Base-by-base conservation (phyloP, 2,888 invertebrate genomes). In the Hydroisotoma schaefferi region DNA sequence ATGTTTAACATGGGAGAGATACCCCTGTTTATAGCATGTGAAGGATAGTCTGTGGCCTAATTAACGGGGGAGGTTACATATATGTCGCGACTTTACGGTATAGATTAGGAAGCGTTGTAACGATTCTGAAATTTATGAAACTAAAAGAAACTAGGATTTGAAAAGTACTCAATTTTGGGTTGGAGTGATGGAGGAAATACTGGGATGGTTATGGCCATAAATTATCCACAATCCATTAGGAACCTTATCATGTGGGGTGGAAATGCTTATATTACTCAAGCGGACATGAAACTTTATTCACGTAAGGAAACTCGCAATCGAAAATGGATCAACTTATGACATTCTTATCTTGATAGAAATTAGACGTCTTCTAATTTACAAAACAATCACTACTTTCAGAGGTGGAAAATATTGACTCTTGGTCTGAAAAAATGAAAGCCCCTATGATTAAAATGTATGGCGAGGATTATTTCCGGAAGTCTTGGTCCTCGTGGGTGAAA, bases 121-220 rank as follows among this genome's bases (percentile, higher is more conserved):
- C n/a, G n/a, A n/a, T n/a, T n/a, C n/a, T n/a, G n/a, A n/a, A n/a
- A n/a, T n/a, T n/a, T n/a, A n/a, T n/a, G n/a, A n/a, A n/a, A n/a
- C n/a, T n/a, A n/a, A n/a, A n/a, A 86, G 82, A 78, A 79, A 46
- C 75, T 93, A 8, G 83, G 84, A 1, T 80, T 86, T 43, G 74
- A 81, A 0, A 84, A 84, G 69, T 90, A 85, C 76, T 90, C 90
- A 0, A 73, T 92, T 10, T 74, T 93, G 58, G 94, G 94, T 1
- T 94, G 93, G 90, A 90, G 90, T 77, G 91, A 91, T 78, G 94
- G 94, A 26, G 94, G 90, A 1, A 87, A 85, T 44, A 84, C 87
- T 0, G 85, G 84, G 18, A 77, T 94, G 66, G 84, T 93, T 28
- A 75, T 89, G n/a, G 87, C 91, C 3, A 86, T 86, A 1, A 83